These are phyloP conservation scores for Temnopleurus reevesii DNA, from an alignment of 53 echinoderm and acorn worm genomes.

Conservation along the genomic window DNA sequence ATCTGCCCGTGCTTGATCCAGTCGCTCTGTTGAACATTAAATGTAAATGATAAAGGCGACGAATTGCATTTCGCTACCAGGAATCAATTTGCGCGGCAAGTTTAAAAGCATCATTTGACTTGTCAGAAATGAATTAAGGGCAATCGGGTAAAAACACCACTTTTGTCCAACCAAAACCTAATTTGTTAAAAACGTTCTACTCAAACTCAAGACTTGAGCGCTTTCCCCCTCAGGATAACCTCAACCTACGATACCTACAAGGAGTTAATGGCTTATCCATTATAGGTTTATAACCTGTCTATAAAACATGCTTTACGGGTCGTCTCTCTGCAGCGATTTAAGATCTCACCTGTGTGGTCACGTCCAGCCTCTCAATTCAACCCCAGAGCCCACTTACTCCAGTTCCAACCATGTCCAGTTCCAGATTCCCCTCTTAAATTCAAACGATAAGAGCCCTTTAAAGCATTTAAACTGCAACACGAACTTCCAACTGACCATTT, in stretches of 20 bases:
- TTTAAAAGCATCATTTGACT: too few species aligned
- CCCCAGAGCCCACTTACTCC: conserved; percentile 32
- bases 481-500: conserved; percentile 30
- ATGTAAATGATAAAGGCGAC: too few species aligned
- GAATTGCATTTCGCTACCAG: too few species aligned
- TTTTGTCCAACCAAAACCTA: too few species aligned
- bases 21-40: too few species aligned
- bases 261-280: conserved; percentile 15
- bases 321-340: background rate
- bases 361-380: background rate
- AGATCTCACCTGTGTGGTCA: background rate
- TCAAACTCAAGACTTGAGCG: too few species aligned
- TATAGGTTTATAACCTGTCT: background rate
- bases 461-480: conserved; percentile 7
- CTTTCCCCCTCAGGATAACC: background rate
- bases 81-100: too few species aligned
- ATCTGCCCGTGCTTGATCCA: too few species aligned
- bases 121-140: too few species aligned
- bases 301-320: background rate
- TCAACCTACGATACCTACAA: background rate
- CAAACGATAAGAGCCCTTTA: background rate
- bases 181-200: too few species aligned
- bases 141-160: too few species aligned
- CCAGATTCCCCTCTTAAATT: conserved; percentile 2
- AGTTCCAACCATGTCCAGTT: background rate